Conservation (phyloP, 2,888 invertebrate species). For the Halocaridina rubra region DNA sequence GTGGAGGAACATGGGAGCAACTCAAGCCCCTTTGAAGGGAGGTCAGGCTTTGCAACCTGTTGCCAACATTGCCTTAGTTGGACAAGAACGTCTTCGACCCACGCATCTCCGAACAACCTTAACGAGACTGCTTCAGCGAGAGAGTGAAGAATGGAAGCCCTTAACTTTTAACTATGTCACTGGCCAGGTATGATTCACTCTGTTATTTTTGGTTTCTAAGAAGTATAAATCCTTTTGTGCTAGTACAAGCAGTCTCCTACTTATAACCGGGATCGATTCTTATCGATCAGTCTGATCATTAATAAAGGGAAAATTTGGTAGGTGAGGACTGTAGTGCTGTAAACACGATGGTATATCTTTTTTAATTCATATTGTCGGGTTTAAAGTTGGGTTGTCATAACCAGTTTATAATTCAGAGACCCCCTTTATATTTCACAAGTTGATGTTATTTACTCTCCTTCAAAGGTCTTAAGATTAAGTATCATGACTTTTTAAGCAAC, state of each 20-base stretch:
- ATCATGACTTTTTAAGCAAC: too few species aligned
- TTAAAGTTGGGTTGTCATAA: too few species aligned
- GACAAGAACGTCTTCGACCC: conserved; percentile 41
- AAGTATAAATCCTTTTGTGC: not conserved
- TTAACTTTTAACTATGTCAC: not conserved
- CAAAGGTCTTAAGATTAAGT: too few species aligned
- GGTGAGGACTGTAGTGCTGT: too few species aligned
- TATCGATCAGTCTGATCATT: too few species aligned
- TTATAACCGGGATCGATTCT: too few species aligned
- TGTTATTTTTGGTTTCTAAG: not conserved
- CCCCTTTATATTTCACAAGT: too few species aligned
- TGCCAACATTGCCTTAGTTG: conserved; percentile 19
- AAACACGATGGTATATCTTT: too few species aligned
- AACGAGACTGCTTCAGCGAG: conserved; percentile 29
- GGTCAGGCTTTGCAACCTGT: not conserved
- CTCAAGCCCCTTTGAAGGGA: not conserved
- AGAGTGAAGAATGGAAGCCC: conserved; percentile 41
- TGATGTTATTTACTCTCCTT: too few species aligned
- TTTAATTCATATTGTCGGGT: too few species aligned
- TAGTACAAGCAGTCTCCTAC: not conserved
- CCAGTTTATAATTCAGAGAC: too few species aligned
- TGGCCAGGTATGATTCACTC: conserved; percentile 13
- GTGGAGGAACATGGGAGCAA: not conserved
- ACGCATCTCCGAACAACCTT: conserved; percentile 45
- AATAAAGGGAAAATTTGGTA: too few species aligned